Percentiles rank a stretch among this genome's conserved stretches.
These are phyloP conservation scores for Notodonta dromedarius DNA, from an alignment of 2,888 invertebrate species.

Conservation along the genomic window DNA sequence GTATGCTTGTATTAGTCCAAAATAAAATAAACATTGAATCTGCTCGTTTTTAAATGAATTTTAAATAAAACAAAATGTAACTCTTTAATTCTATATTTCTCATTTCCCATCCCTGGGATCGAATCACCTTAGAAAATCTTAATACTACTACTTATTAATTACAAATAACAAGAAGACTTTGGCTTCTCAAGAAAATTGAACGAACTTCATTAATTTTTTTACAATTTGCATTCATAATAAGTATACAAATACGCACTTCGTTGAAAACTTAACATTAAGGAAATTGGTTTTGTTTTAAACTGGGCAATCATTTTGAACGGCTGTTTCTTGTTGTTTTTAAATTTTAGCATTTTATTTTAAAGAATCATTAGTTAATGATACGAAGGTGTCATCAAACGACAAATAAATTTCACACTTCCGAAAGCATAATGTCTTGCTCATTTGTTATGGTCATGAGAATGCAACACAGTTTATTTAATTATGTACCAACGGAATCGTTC, in stretches of 20 bases:
- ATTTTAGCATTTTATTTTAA: too few species aligned
- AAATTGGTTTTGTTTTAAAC: slow-evolving; percentile 9
- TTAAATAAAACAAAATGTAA: slow-evolving; percentile 28
- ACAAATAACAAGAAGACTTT: slow-evolving; percentile 75
- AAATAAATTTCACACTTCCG: too few species aligned
- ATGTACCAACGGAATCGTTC: too few species aligned
- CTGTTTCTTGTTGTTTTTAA: neutral
- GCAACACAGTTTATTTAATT: too few species aligned
- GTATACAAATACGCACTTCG: slow-evolving; percentile 27
- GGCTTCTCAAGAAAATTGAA: slow-evolving; percentile 71
- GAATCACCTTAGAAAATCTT: slow-evolving; percentile 53
- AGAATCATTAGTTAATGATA: too few species aligned
- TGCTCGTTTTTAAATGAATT: neutral
- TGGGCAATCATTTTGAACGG: neutral
- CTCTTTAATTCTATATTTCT: slow-evolving; percentile 47
- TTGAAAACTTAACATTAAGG: slow-evolving; percentile 16
- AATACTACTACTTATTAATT: slow-evolving; percentile 58
- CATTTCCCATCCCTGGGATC: slow-evolving; percentile 55
- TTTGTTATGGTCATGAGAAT: too few species aligned
- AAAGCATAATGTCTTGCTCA: too few species aligned
- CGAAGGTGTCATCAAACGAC: too few species aligned
- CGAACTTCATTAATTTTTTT: slow-evolving; percentile 54
- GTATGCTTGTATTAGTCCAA: slow-evolving; percentile 40
- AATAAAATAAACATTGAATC: slow-evolving; percentile 35
- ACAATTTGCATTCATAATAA: slow-evolving; percentile 32